These are phyloP conservation scores for Rhineura floridana DNA, from an alignment of 2,113 vertebrate species.

Conservation along the genomic window DNA sequence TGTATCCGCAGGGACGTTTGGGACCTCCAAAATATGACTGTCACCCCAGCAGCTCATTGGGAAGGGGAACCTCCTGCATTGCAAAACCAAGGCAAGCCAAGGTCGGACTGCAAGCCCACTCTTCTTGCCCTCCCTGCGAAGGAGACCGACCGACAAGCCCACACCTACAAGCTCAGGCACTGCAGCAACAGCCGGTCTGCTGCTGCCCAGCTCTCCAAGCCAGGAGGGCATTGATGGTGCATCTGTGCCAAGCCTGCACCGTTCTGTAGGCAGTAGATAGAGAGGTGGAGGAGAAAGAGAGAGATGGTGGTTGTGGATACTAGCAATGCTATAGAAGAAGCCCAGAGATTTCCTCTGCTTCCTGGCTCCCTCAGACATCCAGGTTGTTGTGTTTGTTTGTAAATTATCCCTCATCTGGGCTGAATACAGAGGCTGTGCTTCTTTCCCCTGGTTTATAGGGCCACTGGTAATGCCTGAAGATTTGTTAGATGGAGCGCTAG, in stretches of 20 bases:
- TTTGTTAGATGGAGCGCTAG: background rate
- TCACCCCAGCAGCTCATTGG: conserved; percentile 58
- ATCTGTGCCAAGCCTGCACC: conserved; percentile 67
- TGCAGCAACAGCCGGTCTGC: conserved; percentile 58
- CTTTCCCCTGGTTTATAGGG: rapidly evolving
- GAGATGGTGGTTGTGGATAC: conserved; percentile 18
- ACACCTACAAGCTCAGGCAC: conserved; percentile 22
- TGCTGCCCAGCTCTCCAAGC: conserved; percentile 32
- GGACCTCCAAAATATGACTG: background rate
- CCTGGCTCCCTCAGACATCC: background rate
- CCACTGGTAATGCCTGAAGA: background rate
- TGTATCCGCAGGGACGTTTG: background rate
- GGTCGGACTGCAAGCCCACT: conserved; percentile 35
- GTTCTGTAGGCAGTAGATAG: conserved; percentile 52
- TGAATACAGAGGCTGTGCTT: background rate
- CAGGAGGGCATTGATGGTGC: conserved; percentile 50
- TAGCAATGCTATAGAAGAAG: conserved; percentile 5
- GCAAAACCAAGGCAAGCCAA: background rate
- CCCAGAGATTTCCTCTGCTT: conserved; percentile 25
- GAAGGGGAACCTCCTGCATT: conserved; percentile 13
- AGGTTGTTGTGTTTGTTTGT: background rate
- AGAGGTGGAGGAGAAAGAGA: background rate
- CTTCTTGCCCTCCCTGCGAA: background rate
- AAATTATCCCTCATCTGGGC: background rate
- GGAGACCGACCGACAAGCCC: too few relatives aligned